Evolutionary conservation across 2,113 vertebrate species (phyloP).

Genomic region (Syngnathus scovelli): DNA sequence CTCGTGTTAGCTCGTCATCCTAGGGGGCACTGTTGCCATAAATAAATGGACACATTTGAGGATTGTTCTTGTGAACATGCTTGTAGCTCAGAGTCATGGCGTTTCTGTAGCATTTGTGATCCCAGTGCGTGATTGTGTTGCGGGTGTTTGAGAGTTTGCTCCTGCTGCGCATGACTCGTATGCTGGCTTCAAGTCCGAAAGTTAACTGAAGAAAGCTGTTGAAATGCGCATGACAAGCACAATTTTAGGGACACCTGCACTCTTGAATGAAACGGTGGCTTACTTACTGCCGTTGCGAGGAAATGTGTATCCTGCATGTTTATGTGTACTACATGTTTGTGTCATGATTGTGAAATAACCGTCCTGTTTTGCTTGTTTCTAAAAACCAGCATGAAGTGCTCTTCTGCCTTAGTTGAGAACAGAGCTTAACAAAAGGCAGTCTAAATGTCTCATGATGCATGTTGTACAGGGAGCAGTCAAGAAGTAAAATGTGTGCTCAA

Average conservation of each 20-base stretch:
- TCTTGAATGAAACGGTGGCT: not conserved
- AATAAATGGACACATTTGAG: not conserved
- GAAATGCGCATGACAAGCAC: not conserved
- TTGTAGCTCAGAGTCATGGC: constrained; percentile 8
- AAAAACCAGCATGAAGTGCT: constrained; percentile 25
- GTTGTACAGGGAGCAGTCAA: constrained; percentile 50
- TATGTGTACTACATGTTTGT: constrained; percentile 24
- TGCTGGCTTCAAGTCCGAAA: not conserved
- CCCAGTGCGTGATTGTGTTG: constrained; percentile 18
- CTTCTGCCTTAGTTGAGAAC: constrained; percentile 13
- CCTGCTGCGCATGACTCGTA: not conserved
- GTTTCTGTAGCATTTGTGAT: constrained; percentile 20
- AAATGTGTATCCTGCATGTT: not conserved
- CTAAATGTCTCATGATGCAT: constrained; percentile 42
- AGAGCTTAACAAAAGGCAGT: constrained; percentile 5
- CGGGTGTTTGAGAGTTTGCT: constrained; percentile 13
- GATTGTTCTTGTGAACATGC: constrained; percentile 10
- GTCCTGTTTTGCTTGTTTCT: constrained; percentile 15
- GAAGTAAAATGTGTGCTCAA: constrained; percentile 41
- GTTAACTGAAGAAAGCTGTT: not conserved
- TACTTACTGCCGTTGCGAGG: not conserved
- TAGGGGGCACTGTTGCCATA: not conserved
- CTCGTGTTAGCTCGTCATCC: not conserved
- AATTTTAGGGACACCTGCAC: not conserved
- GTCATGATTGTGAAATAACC: constrained; percentile 27